These are phyloP conservation scores for Platysternon megacephalum DNA, from an alignment of 2,113 vertebrate genomes.

Conservation along the genomic window DNA sequence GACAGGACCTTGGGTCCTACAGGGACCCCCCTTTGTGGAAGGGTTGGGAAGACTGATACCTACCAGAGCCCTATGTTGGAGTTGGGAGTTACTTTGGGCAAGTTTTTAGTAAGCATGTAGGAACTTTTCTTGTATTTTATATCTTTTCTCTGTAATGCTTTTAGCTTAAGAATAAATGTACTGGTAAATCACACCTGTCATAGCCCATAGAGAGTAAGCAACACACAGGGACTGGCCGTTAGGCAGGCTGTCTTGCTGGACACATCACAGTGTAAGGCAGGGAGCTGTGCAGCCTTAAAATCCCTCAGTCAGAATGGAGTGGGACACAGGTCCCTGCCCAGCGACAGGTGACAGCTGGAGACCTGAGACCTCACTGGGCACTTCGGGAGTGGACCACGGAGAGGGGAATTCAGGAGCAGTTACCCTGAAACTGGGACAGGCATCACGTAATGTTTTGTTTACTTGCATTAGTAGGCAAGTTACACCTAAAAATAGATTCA, in stretches of 20 bases:
- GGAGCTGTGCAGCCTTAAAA: not conserved
- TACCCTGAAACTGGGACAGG: not conserved
- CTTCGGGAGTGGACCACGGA: not conserved
- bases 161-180: not conserved
- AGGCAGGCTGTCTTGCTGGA: not conserved
- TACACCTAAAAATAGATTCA: not conserved
- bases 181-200: not conserved
- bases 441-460: not conserved
- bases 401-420: not conserved
- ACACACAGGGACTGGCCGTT: not conserved
- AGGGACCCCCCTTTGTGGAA: not conserved
- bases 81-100: not conserved
- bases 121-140: not conserved
- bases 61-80: not conserved
- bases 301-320: not conserved
- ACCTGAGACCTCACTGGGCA: not conserved
- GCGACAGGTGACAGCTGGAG: not conserved
- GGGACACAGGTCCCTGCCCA: not conserved
- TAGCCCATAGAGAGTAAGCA: not conserved
- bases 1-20: not conserved
- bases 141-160: not conserved
- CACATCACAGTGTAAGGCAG: not conserved
- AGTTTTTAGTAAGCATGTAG: not conserved
- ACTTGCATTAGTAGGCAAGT: constrained; percentile 20
- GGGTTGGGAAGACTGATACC: not conserved